Base-by-base conservation (phyloP, 2,888 invertebrate species). In the Calameuta idolon region DNA sequence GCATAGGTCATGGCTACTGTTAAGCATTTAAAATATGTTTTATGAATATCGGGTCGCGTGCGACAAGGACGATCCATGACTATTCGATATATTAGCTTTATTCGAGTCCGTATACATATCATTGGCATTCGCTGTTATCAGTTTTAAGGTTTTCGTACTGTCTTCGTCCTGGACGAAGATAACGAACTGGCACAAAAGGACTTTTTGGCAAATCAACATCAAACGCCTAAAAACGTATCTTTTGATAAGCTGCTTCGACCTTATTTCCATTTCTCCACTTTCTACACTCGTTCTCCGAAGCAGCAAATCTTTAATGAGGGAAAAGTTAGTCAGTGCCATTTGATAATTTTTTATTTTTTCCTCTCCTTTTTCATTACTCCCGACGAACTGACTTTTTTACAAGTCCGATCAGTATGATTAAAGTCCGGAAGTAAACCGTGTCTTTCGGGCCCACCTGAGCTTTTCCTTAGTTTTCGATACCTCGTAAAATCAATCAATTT, bases 371-470 rank as follows among this genome's bases (percentile, higher is more conserved):
- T 37, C 34, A 30, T 34, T 69, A 69, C 37, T 68, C 35, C 34
- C 34, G 11, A n/a, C 71, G 77, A 81, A 77, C 76, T 73, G 76
- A 77, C 76, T 68, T 75, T 71, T 75, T 76, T 75, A 78, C 79
- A 78, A 81, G 78, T 75, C 75, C 78, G 78, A 79, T 78, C 75
- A 76, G 74, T 40, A 23, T 40, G 23, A 40, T 40, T 1, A 23
- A 55, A 23, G 55, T 9, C 23, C 55, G 55, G 2, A 9, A 23
- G 9, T 23, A 55, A 55, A 9, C 9, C 2, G 23, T 23, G 23
- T 55, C n/a, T 75, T 31, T 69, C 33, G 34, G 71, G 68, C 1
- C 23, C 23, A 55, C 55, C 23, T 55, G 9, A 23, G 23, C 9
- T 23, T 55, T 23, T 23, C 55, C 2, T 55, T 23, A 55, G 23